A percentile compares a stretch with the other conserved stretches of the same genome.
Evolutionary conservation across 2,888 invertebrate species (phyloP).

Genomic region (Apomyelois bistriatella): DNA sequence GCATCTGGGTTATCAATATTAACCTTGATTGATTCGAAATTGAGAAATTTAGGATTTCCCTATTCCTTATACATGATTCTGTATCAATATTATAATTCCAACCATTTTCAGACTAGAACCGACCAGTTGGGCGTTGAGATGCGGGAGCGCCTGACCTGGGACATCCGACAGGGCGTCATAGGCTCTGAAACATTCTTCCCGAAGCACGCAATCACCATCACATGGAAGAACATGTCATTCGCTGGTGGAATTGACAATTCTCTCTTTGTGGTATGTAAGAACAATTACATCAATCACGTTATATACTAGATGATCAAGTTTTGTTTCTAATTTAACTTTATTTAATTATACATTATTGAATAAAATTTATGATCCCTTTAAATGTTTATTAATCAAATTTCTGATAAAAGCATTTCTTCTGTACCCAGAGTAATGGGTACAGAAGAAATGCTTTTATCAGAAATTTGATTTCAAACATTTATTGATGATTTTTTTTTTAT

Average conservation of each 20-base stretch:
- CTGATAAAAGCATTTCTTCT: too few species aligned
- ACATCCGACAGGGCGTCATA: constrained; percentile 93
- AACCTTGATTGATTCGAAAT: too few species aligned
- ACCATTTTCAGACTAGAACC: constrained; percentile 76
- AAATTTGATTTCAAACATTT: not conserved
- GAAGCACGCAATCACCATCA: constrained; percentile 93
- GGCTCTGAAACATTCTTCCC: constrained; percentile 95
- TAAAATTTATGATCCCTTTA: too few species aligned
- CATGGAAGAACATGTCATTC: constrained; percentile 98
- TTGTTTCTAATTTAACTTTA: too few species aligned
- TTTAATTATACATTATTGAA: too few species aligned
- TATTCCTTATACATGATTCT: too few species aligned
- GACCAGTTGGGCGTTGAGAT: constrained; percentile 93
- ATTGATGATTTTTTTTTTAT: constrained; percentile 10
- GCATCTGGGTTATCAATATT: too few species aligned
- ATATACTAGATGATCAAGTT: too few species aligned
- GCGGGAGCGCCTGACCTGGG: constrained; percentile 92
- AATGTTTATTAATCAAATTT: too few species aligned
- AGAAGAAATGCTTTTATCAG: too few species aligned
- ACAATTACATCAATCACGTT: not conserved
- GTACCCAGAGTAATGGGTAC: too few species aligned
- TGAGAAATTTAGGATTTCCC: too few species aligned
- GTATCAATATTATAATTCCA: not conserved
- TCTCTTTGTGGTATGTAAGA: constrained; percentile 81
- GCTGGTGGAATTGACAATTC: constrained; percentile 92